Base-by-base conservation (phyloP, 2,797 vertebrate species). In the Scolopax bukidnonensis region DNA sequence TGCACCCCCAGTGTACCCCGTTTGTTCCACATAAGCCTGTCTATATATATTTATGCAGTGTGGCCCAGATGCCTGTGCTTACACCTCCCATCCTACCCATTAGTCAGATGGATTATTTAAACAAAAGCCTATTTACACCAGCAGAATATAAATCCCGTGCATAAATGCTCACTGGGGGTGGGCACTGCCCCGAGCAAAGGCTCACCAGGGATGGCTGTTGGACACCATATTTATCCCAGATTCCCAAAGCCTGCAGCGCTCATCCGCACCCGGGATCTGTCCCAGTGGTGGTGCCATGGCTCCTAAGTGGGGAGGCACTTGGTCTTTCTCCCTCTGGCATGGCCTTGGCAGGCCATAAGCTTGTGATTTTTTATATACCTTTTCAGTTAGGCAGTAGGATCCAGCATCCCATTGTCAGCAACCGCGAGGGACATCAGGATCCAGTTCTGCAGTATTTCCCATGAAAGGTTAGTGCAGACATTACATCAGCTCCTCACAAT, bases 101-200 rank as follows among this genome's bases (percentile, higher is more conserved):
- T 40, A 90, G 45, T 75, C 59, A 73, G 45, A 73, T 8, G 24
- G 47, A 56, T 78, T 68, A 43, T 30, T 96, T 93, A 17, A 91
- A 83, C 75, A 91, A 80, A 85, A 85, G 64, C 41, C 47, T 68
- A 50, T 92, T 87, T 89, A 82, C 61, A 85, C 47, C 79, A 77
- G 71, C 8, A 61, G 48, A 60, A 83, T 30, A 78, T 59, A 87
- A 93, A 93, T 70, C 59, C 43, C 6, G 6, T 28, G 27, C 64
- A 56, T 24, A 67, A 74, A 70, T 33, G 53, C 67, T 90, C 59
- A 36, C 19, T 75, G 12, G 50, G 59, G 64, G 67, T 71, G 65
- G 70, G 84, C 54, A 33, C 19, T 86, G 84, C 90, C 92, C 50
- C 4, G 4, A 51, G 86, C 57, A 84, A 74, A 82, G 57, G 53